Evolutionary conservation across 2,888 invertebrate genomes (phyloP).

Genomic region (Argyra leucocephala): DNA sequence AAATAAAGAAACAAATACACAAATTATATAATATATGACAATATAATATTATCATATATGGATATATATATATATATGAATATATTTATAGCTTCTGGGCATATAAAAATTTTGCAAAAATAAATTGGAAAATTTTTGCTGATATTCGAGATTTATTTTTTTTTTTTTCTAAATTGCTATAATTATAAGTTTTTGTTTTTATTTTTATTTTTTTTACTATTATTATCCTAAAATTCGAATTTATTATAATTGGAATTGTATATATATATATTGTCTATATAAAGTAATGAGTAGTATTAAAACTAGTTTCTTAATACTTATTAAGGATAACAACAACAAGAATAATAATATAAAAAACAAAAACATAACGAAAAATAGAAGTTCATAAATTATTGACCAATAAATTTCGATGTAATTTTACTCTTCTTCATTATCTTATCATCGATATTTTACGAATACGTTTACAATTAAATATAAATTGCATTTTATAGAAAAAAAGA

Average conservation of each 20-base stretch:
- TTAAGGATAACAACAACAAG: too few relatives aligned
- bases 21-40: too few relatives aligned
- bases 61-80: background rate
- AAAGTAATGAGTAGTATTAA: background rate
- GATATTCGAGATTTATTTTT: background rate
- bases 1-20: too few relatives aligned
- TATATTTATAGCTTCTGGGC: background rate
- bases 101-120: background rate
- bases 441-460: background rate
- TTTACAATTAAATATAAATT: too few relatives aligned
- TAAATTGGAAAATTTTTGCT: background rate
- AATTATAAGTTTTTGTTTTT: background rate
- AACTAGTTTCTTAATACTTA: background rate
- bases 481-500: too few relatives aligned
- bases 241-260: background rate
- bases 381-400: slow-evolving; percentile 1
- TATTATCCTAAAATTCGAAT: background rate
- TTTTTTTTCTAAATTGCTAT: background rate
- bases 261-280: background rate
- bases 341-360: too few relatives aligned
- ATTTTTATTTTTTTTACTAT: background rate
- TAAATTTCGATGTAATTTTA: background rate
- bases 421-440: background rate
- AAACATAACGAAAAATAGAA: too few relatives aligned
- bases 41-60: too few relatives aligned